Conservation (phyloP, 2,888 invertebrate genomes). For the Lamproptera curius region DNA sequence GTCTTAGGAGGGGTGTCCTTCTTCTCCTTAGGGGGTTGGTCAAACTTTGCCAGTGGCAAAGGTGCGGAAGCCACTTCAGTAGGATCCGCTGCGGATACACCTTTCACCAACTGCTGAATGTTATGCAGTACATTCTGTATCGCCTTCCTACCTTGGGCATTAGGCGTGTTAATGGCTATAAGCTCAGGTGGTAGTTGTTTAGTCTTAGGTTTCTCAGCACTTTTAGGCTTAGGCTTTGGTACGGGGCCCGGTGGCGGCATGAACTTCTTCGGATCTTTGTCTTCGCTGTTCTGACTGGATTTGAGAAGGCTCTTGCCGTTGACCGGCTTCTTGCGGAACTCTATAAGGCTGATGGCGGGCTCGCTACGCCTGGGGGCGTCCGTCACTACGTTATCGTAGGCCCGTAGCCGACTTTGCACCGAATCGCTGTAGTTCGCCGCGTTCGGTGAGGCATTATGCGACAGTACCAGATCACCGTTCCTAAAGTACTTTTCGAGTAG, state of each 20-base stretch:
- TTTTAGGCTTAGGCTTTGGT: conserved; percentile 47
- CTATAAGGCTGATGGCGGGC: conserved; percentile 57
- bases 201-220: conserved; percentile 48
- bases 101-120: conserved; percentile 70
- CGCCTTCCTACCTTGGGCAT: conserved; percentile 60
- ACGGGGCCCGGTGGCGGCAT: conserved; percentile 50
- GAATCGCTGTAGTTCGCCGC: conserved; percentile 89
- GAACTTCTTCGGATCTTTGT: conserved; percentile 52
- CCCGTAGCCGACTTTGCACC: conserved; percentile 86
- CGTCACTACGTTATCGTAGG: conserved; percentile 82
- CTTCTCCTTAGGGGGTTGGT: conserved; percentile 43
- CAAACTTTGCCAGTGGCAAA: conserved; percentile 42
- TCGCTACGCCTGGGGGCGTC: conserved; percentile 52
- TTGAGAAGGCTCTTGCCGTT: conserved; percentile 70
- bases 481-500: conserved; percentile 90
- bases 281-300: conserved; percentile 50
- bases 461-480: conserved; percentile 86
- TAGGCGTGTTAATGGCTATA: conserved; percentile 77
- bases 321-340: conserved; percentile 63
- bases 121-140: conserved; percentile 70
- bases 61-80: conserved; percentile 66
- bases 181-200: conserved; percentile 76
- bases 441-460: conserved; percentile 84
- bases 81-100: conserved; percentile 65
- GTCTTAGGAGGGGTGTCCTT: conserved; percentile 40